Evolutionary conservation across 2,113 vertebrate genomes (phyloP).

Genomic region (Oreochromis aureus): DNA sequence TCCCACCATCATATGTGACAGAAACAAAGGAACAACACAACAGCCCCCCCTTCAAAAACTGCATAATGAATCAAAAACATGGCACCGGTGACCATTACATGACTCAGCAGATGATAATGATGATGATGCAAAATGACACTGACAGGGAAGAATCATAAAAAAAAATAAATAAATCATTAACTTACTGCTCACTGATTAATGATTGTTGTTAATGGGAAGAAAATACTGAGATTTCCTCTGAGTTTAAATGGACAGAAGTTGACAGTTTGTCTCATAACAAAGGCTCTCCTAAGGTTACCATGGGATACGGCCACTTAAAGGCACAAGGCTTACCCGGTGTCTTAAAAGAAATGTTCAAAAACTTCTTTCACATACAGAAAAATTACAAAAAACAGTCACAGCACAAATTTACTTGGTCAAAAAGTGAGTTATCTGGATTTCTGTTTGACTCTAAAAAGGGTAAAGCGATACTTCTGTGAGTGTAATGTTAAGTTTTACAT

Average conservation of each 20-base stretch:
- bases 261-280: not conserved
- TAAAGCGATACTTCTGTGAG: not conserved
- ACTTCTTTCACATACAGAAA: not conserved
- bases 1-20: not conserved
- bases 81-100: not conserved
- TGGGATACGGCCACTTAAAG: not conserved
- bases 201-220: not conserved
- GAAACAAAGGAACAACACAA: not conserved
- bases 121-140: not conserved
- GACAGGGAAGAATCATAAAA: not conserved
- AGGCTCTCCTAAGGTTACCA: not conserved
- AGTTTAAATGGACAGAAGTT: not conserved
- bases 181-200: not conserved
- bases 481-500: not conserved
- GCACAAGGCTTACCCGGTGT: not conserved
- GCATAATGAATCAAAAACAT: not conserved
- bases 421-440: not conserved
- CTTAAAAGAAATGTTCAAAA: not conserved
- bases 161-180: not conserved
- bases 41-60: not conserved
- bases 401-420: not conserved
- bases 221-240: not conserved
- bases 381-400: not conserved
- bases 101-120: not conserved
- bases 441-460: not conserved